Base-by-base conservation (phyloP, 2,113 vertebrate species). In the Paratilapia polleni region DNA sequence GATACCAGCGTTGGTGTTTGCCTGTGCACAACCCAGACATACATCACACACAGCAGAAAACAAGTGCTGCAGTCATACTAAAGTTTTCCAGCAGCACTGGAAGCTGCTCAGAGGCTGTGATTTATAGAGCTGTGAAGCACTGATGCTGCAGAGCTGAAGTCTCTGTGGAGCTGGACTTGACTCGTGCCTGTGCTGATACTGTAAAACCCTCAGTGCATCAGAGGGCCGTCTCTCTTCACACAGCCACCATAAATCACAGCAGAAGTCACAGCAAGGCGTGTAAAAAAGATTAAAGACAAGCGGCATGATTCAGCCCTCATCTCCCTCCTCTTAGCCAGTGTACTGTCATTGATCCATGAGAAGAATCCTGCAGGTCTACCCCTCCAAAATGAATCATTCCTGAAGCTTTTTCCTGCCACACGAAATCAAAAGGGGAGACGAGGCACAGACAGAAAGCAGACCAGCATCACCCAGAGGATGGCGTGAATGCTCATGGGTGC, bases 241-340 rank as follows among this genome's bases (percentile, higher is more conserved):
- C 34, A 70, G 76, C 79, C 36, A 1, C 20, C 61, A 57, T 77
- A 28, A 88, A 76, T 85, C 82, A 60, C 59, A 17, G 2, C 6
- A 76, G 3, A n/a, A 34, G 57, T 80, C 56, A 41, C 80, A 74
- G 19, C 20, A 20, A 54, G 28, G 73, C 73, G 41, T 74, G 62
- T 81, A 49, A 84, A 89, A 87, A 58, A 86, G 77, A 90, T 92
- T 49, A 84, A 73, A 84, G 75, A 78, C 34, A 14, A 85, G 78
- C 20, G 15, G 13, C 63, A 1, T n/a, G 34, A 31, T 47, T 82
- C 77, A 17, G 49, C 58, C 43, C 41, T 74, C n/a, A 19, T 26
- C 79, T 4, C 34, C 59, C 78, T 12, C 56, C 74, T 17, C 41
- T 6, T 26, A 36, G 5, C 47, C 36, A 8, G 15, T 22, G 22